Conservation (phyloP, 2,797 vertebrate species). For the Leptodactylus fallax region DNA sequence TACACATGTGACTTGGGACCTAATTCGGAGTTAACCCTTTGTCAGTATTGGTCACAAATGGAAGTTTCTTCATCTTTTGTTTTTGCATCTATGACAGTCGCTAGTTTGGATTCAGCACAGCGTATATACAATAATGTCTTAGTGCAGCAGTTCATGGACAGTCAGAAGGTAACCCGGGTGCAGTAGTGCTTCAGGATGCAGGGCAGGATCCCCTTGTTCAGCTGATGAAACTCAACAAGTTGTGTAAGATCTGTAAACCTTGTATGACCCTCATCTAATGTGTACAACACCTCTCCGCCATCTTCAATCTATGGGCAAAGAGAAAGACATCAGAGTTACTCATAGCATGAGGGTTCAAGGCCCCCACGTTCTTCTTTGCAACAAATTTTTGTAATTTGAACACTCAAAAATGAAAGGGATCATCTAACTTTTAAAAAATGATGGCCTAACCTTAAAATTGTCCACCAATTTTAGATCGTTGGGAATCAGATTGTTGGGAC, state of each 20-base stretch:
- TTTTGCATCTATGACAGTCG: not conserved
- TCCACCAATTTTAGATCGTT: too few relatives aligned
- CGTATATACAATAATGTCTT: conserved; percentile 11
- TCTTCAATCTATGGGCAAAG: conserved; percentile 85
- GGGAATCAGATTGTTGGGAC: too few relatives aligned
- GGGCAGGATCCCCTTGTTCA: conserved; percentile 93
- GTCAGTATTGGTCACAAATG: not conserved
- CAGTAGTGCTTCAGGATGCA: conserved; percentile 97
- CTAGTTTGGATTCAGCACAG: not conserved
- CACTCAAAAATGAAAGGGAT: too few relatives aligned
- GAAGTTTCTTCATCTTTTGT: not conserved
- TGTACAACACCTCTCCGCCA: conserved; percentile 89
- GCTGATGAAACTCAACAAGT: conserved; percentile 96
- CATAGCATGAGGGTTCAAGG: not conserved
- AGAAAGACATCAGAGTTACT: not conserved
- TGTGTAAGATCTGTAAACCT: conserved; percentile 96
- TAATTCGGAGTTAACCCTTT: not conserved
- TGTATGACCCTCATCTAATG: conserved; percentile 92
- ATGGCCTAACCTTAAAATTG: too few relatives aligned
- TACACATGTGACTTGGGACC: not conserved
- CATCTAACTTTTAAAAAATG: too few relatives aligned
- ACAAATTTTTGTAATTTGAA: too few relatives aligned
- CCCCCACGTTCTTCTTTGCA: too few relatives aligned
- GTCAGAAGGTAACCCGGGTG: conserved; percentile 86
- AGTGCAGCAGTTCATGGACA: not conserved